Conservation (phyloP, 1,140 invertebrate species). For the Macrostomum lignano region DNA sequence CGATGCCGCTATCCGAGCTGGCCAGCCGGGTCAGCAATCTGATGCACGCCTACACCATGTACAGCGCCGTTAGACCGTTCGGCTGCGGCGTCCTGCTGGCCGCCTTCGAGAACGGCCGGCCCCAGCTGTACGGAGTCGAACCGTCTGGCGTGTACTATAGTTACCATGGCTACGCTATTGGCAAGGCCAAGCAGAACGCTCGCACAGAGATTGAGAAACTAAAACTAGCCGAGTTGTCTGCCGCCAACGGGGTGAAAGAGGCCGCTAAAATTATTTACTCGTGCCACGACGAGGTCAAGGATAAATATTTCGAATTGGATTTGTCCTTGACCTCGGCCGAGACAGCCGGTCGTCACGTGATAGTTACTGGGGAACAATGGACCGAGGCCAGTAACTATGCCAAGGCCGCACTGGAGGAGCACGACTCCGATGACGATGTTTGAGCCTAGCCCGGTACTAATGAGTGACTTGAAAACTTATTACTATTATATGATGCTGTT, state of each 20-base stretch:
- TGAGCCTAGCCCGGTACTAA: too few species aligned
- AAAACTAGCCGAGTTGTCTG: conserved; percentile 44
- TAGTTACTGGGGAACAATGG: conserved; percentile 33
- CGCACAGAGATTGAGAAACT: conserved; percentile 98
- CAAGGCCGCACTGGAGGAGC: conserved; percentile 7
- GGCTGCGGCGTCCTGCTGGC: conserved; percentile 60
- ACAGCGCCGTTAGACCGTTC: conserved; percentile 73
- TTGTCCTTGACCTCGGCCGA: conserved; percentile 67
- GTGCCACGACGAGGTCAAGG: conserved; percentile 89
- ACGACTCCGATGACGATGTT: conserved; percentile 5
- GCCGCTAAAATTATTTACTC: conserved; percentile 79
- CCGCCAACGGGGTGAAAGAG: conserved; percentile 60
- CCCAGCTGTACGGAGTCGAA: conserved; percentile 73
- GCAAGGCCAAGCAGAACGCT: conserved; percentile 88
- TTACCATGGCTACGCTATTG: conserved; percentile 76
- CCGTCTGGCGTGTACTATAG: conserved; percentile 71
- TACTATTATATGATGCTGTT: too few species aligned
- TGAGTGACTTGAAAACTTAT: too few species aligned
- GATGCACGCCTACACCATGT: conserved; percentile 79
- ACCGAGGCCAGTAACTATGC: conserved; percentile 6
- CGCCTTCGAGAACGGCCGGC: conserved; percentile 37
- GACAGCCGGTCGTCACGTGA: conserved; percentile 15
- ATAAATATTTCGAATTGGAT: conserved; percentile 88
- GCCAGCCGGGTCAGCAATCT: conserved; percentile 73
- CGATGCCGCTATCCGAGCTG: conserved; percentile 34